Conservation (phyloP, 2,888 invertebrate species). For the Kuschelorhynchus macadamiae region DNA sequence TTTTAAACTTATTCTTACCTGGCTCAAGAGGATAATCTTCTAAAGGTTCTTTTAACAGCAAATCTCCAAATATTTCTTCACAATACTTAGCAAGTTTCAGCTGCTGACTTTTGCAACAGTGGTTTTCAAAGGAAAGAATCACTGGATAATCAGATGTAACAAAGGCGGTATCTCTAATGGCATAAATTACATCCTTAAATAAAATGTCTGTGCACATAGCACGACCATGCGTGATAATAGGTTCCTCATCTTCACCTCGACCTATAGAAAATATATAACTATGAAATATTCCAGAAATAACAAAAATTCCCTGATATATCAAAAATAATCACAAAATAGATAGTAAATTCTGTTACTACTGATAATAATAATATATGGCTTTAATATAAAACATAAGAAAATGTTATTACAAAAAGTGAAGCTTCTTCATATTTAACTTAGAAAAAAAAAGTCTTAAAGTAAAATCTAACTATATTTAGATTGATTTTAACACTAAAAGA, state of each 20-base stretch:
- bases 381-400: no score
- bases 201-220: conserved; percentile 99
- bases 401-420: no score
- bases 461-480: no score
- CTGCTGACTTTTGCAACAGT: conserved; percentile 98
- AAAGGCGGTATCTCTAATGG: conserved; percentile 97
- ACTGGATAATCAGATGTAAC: conserved; percentile 98
- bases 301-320: neutral
- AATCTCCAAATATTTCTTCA: conserved; percentile 95
- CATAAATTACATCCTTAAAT: conserved; percentile 98
- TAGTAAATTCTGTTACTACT: no score
- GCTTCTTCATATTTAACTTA: no score
- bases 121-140: conserved; percentile 99
- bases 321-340: no score
- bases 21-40: conserved; percentile 92
- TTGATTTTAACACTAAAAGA: no score
- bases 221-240: conserved; percentile 99
- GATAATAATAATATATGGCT: no score
- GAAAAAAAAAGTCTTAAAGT: no score
- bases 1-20: conserved; percentile 72
- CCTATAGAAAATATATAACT: conserved; percentile 65
- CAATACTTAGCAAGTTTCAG: conserved; percentile 99
- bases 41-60: conserved; percentile 89
- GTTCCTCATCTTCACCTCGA: conserved; percentile 97
- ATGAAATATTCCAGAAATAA: neutral